Evolutionary conservation across 1,140 invertebrate genomes (phyloP).

Genomic region (Lasioglossum baleicum): DNA sequence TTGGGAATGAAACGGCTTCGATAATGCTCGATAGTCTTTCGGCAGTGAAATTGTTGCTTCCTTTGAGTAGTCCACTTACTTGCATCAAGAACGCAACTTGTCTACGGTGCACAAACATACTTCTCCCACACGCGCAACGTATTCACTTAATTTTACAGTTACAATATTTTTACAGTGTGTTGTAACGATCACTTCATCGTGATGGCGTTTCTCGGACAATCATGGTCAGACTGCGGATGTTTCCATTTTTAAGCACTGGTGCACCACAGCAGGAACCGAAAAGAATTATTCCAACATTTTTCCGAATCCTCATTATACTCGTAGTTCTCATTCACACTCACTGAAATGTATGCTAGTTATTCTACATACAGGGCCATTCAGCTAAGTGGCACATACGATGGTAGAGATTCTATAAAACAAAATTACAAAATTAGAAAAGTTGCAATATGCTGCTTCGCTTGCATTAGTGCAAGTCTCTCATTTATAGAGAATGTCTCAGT

Average conservation of each 20-base stretch:
- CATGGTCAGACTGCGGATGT: background rate
- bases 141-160: background rate
- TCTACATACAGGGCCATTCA: too few species aligned
- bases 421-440: too few species aligned
- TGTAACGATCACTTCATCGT: background rate
- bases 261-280: background rate
- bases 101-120: background rate
- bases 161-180: slow-evolving; percentile 5
- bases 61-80: background rate
- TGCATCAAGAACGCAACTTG: background rate
- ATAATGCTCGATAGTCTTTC: background rate
- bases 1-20: background rate
- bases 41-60: background rate
- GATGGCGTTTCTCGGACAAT: background rate
- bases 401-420: too few species aligned
- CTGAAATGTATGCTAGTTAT: too few species aligned
- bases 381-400: too few species aligned
- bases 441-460: too few species aligned
- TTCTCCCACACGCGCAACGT: background rate
- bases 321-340: too few species aligned
- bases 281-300: too few species aligned
- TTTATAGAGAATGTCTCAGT: too few species aligned
- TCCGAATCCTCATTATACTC: too few species aligned
- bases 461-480: too few species aligned
- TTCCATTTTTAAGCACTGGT: background rate